A percentile compares a stretch with the other conserved stretches of the same genome.
Conservation (phyloP, 2,888 invertebrate species). For the Drosophila peninsularis region DNA sequence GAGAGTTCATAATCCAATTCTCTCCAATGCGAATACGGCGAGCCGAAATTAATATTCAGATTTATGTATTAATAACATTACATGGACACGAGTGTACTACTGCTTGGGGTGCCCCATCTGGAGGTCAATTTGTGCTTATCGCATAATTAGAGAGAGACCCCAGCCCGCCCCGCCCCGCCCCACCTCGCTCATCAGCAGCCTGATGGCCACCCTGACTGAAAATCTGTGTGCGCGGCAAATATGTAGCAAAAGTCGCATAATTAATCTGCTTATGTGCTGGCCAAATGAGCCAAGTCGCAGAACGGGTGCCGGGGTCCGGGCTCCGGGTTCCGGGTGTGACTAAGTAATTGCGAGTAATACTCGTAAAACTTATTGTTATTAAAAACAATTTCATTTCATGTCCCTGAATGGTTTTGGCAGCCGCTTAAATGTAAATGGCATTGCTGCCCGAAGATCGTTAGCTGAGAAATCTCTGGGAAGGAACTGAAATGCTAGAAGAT, state of each 20-base stretch:
- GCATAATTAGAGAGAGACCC: slow-evolving; percentile 66
- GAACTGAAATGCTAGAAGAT: background rate
- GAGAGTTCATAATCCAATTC: slow-evolving; percentile 73
- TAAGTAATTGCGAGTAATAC: slow-evolving; percentile 74
- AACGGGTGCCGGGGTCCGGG: slow-evolving; percentile 33
- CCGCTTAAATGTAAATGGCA: slow-evolving; percentile 1
- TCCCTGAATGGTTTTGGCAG: slow-evolving; percentile 21
- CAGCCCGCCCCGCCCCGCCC: slow-evolving; percentile 1
- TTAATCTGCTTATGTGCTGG: slow-evolving; percentile 76
- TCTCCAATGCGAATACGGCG: slow-evolving; percentile 8
- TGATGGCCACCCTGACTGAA: slow-evolving; percentile 19
- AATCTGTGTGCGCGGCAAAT: slow-evolving; percentile 62
- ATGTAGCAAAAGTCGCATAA: slow-evolving; percentile 73
- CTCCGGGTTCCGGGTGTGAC: slow-evolving; percentile 55
- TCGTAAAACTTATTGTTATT: slow-evolving; percentile 59
- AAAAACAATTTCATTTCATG: slow-evolving; percentile 71
- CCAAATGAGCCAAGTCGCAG: slow-evolving; percentile 44
- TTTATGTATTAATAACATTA: slow-evolving; percentile 79
- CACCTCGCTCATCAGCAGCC: slow-evolving; percentile 12
- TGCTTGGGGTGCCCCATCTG: slow-evolving; percentile 16
- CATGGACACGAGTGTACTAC: slow-evolving; percentile 24
- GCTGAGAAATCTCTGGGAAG: background rate
- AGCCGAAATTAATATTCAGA: slow-evolving; percentile 77
- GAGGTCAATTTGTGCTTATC: slow-evolving; percentile 79
- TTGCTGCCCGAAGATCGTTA: too few species aligned